phyloP scores from a whole-genome alignment of 2,797 vertebrate species.

The Falco concolor region DNA sequence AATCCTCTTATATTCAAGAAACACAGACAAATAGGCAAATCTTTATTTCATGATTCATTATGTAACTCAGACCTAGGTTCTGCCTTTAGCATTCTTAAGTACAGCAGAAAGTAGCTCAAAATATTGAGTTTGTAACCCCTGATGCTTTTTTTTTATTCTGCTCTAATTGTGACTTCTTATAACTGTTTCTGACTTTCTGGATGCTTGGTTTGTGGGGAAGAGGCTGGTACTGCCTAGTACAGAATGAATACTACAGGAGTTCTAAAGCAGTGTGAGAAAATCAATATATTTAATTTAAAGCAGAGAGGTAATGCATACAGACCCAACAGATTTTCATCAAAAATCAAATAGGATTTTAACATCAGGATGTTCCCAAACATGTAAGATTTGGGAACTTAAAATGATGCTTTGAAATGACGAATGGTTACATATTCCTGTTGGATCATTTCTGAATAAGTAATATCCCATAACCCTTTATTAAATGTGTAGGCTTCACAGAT shows the following conservation, averaged over 20 bases:
- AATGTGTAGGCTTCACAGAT: constrained; percentile 26
- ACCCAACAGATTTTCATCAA: not conserved
- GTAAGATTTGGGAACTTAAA: not conserved
- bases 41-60: not conserved
- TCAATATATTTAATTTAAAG: constrained; percentile 41
- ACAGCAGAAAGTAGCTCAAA: not conserved
- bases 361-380: not conserved
- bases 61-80: not conserved
- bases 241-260: not conserved
- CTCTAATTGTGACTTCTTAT: not conserved
- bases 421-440: not conserved
- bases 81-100: not conserved
- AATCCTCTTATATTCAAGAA: not conserved
- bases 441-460: constrained; percentile 27
- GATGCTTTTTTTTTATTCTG: not conserved
- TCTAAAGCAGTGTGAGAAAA: not conserved
- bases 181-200: not conserved
- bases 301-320: not conserved
- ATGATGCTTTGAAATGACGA: not conserved
- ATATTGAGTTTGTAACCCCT: not conserved
- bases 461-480: constrained; percentile 21
- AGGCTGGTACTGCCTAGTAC: not conserved
- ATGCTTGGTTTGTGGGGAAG: not conserved
- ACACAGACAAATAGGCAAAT: not conserved
- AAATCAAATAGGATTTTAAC: constrained; percentile 17